Evolutionary conservation across 2,888 invertebrate species (phyloP).

Genomic region (Stenichneumon culpator): DNA sequence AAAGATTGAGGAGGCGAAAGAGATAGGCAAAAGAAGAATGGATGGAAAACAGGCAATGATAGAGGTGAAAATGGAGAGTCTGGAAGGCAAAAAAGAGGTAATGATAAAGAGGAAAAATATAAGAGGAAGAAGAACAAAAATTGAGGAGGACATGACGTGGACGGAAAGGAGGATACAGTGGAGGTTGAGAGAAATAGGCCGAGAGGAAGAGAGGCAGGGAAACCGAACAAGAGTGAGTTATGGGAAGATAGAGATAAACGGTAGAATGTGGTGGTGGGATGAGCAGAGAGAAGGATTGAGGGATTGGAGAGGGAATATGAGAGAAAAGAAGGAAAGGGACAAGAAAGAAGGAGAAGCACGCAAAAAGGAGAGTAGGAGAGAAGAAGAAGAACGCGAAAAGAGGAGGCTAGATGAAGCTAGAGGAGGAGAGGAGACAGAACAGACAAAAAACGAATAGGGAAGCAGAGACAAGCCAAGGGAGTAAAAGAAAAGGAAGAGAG

Average conservation of each 20-base stretch:
- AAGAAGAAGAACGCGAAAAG: neutral
- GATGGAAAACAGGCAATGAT: neutral
- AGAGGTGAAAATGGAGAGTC: slow-evolving; percentile 17
- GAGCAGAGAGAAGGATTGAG: neutral
- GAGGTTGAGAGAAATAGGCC: neutral
- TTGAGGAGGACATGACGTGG: slow-evolving; percentile 18
- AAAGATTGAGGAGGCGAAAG: neutral
- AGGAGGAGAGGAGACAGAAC: neutral
- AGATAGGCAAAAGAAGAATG: neutral
- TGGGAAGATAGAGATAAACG: too few species aligned
- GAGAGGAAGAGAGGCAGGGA: slow-evolving; percentile 12
- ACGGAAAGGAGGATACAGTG: slow-evolving; percentile 15
- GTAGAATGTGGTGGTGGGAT: neutral
- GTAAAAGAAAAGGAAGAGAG: slow-evolving; percentile 18
- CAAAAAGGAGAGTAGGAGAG: neutral
- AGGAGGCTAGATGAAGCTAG: neutral
- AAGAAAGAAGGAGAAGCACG: neutral
- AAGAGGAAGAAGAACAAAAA: neutral
- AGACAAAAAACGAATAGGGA: neutral
- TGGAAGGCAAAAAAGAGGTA: slow-evolving; percentile 26
- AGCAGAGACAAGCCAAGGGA: slow-evolving; percentile 7
- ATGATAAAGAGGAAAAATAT: slow-evolving; percentile 24
- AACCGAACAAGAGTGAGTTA: neutral
- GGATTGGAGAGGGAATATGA: neutral
- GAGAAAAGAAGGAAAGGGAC: neutral